Evolutionary conservation across 2,888 invertebrate species (phyloP).

Genomic region (Drosophila robusta): DNA sequence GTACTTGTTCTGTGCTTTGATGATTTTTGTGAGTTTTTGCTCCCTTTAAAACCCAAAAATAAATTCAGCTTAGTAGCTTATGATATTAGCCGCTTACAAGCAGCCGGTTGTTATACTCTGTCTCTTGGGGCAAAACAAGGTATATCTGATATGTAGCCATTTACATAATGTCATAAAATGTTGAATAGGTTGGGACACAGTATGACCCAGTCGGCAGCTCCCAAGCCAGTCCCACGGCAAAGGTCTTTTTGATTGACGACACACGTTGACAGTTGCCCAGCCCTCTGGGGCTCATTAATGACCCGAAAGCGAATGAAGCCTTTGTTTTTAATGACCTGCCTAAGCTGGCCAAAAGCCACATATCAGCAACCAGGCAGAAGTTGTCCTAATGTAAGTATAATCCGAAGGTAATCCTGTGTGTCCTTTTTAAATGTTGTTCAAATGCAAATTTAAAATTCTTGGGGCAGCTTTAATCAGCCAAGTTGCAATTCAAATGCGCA

Average conservation of each 20-base stretch:
- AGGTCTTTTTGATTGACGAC: not conserved
- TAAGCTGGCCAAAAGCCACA: conserved; percentile 55
- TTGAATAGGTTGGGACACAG: not conserved
- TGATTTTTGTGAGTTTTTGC: conserved; percentile 3
- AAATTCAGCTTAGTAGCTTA: conserved; percentile 19
- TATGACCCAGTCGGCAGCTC: not conserved
- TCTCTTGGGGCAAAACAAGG: not conserved
- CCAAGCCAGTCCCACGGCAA: too few relatives aligned
- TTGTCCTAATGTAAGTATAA: conserved; percentile 8
- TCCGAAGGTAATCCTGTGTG: conserved; percentile 3
- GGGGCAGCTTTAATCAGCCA: conserved; percentile 2
- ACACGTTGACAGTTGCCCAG: conserved; percentile 12
- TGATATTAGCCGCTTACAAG: conserved; percentile 6
- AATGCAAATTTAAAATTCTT: conserved; percentile 18
- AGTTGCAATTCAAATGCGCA: conserved; percentile 15
- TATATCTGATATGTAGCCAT: not conserved
- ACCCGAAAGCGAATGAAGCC: conserved; percentile 1
- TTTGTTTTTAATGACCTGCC: conserved; percentile 33
- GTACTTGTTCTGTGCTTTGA: conserved; percentile 18
- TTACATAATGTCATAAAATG: not conserved
- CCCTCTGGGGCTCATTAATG: conserved; percentile 18
- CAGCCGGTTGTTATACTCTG: not conserved
- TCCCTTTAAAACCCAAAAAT: conserved; percentile 9
- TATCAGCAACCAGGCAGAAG: conserved; percentile 40
- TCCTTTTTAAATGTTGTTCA: conserved; percentile 6